phyloP scores from a whole-genome alignment of 2,888 invertebrate species.

The Nomada ruficornis region DNA sequence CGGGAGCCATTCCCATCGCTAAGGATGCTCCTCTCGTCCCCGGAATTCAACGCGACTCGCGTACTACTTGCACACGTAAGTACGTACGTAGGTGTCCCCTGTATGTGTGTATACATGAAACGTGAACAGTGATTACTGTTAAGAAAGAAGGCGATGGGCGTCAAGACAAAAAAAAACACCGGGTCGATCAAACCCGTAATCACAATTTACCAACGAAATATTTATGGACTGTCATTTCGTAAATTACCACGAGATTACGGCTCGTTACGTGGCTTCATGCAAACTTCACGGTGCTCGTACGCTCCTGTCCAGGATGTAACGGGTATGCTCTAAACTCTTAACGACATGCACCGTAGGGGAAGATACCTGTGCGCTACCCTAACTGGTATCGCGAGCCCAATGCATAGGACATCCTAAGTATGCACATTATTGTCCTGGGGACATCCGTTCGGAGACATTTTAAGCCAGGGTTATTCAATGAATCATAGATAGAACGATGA shows the following conservation, averaged over 20 bases:
- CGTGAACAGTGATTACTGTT: constrained; percentile 49
- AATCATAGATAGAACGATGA: background rate
- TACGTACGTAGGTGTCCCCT: too few species aligned
- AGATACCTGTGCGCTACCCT: constrained; percentile 29
- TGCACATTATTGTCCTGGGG: background rate
- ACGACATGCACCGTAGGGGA: constrained; percentile 57
- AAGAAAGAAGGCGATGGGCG: constrained; percentile 28
- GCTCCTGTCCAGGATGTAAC: constrained; percentile 50
- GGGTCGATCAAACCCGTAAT: constrained; percentile 68
- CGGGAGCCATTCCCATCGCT: too few species aligned
- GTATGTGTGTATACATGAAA: constrained; percentile 5
- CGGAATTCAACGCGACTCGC: constrained; percentile 28
- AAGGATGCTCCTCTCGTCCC: background rate
- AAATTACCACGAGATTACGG: constrained; percentile 70
- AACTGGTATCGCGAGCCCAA: constrained; percentile 26
- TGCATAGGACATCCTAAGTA: background rate
- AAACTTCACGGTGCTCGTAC: constrained; percentile 49
- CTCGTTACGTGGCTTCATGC: constrained; percentile 65
- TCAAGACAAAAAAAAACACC: background rate
- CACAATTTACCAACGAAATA: constrained; percentile 71
- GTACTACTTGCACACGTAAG: background rate
- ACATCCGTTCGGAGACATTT: background rate
- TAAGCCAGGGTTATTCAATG: background rate
- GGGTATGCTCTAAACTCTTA: constrained; percentile 62
- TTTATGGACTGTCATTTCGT: constrained; percentile 72